Base-by-base conservation (phyloP, 1,140 invertebrate species). In the Tetragonula clypearis region DNA sequence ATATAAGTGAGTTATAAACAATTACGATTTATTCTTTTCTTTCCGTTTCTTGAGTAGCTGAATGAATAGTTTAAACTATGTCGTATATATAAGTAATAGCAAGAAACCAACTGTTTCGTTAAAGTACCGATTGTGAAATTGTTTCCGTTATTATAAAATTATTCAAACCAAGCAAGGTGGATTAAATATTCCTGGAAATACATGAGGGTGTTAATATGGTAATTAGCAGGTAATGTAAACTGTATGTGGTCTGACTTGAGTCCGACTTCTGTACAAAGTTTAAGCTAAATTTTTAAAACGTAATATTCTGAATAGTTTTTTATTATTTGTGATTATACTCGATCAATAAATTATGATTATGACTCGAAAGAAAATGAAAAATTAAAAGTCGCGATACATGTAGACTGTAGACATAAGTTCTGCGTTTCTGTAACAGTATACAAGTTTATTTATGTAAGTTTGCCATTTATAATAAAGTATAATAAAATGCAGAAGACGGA, bases 381-480 rank as follows among this genome's bases (percentile, higher is more conserved):
- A 81, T 75, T 80, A 60, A 41, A 86, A 90, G 49, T 81, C 88
- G 87, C 86, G 88, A 90, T 88, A 82, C 86, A 90, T 92, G 92
- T 86, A 86, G 81, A 91, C 86, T 80, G 80, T 95, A 95, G 93
- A 91, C 90, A 71, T 95, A 95, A 95, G 94, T 92, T 94, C 92
- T 93, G 90, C 92, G 92, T 94, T 94, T 93, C 92, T 94, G 93
- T 94, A 93, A 91, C 83, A 85, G 89, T 90, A 93, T 89, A 92
- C 91, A 93, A 91, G 90, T 92, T 92, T 92, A 93, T 91, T 93
- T 91, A 93, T 95, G 93, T 94, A 94, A 94, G 86, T 94, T 93
- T 92, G 92, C 91, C 92, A 91, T 93, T 94, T 94, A 85, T 92
- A 95, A 95, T 95, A 94, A 95, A 95, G 92, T 92, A 87, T 89